Evolutionary conservation across 2,113 vertebrate species (phyloP), one percentile per base, ranked within the genome.

Genomic region (Bostrychus sinensis): DNA sequence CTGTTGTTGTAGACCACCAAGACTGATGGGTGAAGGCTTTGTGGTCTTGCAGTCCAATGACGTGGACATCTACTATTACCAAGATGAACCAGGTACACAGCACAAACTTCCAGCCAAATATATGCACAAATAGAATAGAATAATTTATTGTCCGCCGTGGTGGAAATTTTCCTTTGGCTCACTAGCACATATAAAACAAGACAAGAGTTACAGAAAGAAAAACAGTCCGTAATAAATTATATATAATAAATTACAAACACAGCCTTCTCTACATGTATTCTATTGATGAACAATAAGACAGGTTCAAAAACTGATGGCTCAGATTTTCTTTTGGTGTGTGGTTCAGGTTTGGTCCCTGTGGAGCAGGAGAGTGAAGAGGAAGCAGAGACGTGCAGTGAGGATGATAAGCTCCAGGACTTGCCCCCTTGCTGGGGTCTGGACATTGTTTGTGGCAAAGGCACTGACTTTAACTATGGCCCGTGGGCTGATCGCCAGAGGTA

Each of bases 1-100:
- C 48, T 60, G 75, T 0, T 63, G 34, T 28, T 78, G 56, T 65
- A 99, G 97, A 67, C 96, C 97, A 3, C 97, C 97, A 0, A 93
- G 97, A 78, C 91, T 98, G 74, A 99, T 99, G 97, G 97, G 97
- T 61, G 97, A 98, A 91, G 97, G 97, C 20, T 99, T 99, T 87
- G 97, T 99, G 69, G 97, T 99, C 53, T 93, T 99, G 96, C 97
- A 98, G 80, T 99, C 97, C 62, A 99, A 99, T 54, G 97, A 99
- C 77, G 96, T 99, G 34, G 97, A 98, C 80, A 97, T 99, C 81
- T 99, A 99, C 78, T 99, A 98, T 66, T 99, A 99, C 62, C 96
- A 96, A 92, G 97, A 99, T 82, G 95, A 98, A 83, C 97, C 97
- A 89, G 97, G 97, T 98, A 91, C 19, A 56, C n/a, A 28, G 1